Percentiles rank a stretch among this genome's conserved stretches.
These are phyloP conservation scores for Garra rufa DNA, from an alignment of 2,113 vertebrate species.

Conservation along the genomic window DNA sequence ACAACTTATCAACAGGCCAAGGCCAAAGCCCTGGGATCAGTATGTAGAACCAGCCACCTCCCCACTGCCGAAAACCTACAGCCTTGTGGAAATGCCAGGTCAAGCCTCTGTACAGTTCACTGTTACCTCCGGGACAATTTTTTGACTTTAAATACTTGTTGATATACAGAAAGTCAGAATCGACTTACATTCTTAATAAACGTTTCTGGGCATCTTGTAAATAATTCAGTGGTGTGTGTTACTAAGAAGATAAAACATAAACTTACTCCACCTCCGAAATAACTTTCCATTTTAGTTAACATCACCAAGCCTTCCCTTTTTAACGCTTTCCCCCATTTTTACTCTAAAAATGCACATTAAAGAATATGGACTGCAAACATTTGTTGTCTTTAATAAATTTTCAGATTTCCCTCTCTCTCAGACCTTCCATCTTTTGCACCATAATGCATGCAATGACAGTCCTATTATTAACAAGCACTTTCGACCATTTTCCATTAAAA, in stretches of 20 bases:
- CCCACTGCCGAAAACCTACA: slow-evolving; percentile 54
- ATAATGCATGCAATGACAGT: too few relatives aligned
- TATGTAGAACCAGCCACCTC: slow-evolving; percentile 65
- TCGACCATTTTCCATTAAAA: too few relatives aligned
- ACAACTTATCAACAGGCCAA: slow-evolving; percentile 81
- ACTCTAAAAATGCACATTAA: not conserved
- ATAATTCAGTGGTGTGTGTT: not conserved
- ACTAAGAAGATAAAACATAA: not conserved
- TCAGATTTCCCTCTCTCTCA: too few relatives aligned
- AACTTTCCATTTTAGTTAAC: not conserved
- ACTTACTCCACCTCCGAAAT: not conserved
- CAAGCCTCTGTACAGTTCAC: slow-evolving; percentile 11
- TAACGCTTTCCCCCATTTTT: not conserved
- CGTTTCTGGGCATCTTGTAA: not conserved
- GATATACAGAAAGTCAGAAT: not conserved
- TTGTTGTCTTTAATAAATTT: not conserved
- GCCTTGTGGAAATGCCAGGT: slow-evolving; percentile 5
- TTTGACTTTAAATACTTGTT: not conserved
- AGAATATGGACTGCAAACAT: not conserved
- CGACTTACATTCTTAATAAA: not conserved
- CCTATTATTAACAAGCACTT: too few relatives aligned
- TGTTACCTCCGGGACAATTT: not conserved
- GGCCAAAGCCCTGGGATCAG: slow-evolving; percentile 71
- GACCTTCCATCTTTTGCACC: too few relatives aligned
- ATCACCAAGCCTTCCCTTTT: not conserved